phyloP scores from a whole-genome alignment of 2,113 vertebrate species.

The Gopherus evgoodei region DNA sequence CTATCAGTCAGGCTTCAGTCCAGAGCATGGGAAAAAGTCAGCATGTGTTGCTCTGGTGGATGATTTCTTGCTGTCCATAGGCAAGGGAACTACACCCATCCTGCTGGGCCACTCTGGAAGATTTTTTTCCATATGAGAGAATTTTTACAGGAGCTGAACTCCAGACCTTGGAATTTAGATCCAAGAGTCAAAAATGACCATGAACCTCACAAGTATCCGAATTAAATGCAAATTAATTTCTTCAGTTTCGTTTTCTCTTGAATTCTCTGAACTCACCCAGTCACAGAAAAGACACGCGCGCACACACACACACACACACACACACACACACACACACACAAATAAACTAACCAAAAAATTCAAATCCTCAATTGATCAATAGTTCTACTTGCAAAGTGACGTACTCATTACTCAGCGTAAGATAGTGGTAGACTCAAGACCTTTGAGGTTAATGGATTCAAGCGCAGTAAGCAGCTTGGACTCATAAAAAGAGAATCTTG shows the following conservation, averaged over 20 bases:
- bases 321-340: no score
- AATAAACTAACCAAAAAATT: neutral
- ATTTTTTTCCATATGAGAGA: neutral
- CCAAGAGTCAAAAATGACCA: neutral
- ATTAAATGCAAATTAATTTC: neutral
- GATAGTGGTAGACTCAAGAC: neutral
- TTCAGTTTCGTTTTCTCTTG: neutral
- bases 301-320: no score
- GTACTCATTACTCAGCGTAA: neutral
- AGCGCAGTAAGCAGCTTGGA: neutral
- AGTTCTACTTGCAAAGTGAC: neutral
- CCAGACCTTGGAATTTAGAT: neutral
- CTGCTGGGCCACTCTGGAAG: neutral
- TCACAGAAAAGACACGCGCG: neutral
- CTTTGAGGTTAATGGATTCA: neutral
- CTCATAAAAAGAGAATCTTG: neutral
- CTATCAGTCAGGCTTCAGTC: neutral
- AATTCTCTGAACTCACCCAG: neutral
- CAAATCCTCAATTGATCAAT: neutral
- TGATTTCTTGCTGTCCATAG: neutral
- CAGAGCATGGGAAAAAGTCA: neutral
- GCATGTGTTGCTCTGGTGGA: neutral
- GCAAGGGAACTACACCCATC: neutral
- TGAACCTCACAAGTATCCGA: neutral
- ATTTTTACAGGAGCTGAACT: neutral